These are phyloP conservation scores for Myotis daubentonii DNA, from an alignment of 2,797 vertebrate species.

Conservation along the genomic window DNA sequence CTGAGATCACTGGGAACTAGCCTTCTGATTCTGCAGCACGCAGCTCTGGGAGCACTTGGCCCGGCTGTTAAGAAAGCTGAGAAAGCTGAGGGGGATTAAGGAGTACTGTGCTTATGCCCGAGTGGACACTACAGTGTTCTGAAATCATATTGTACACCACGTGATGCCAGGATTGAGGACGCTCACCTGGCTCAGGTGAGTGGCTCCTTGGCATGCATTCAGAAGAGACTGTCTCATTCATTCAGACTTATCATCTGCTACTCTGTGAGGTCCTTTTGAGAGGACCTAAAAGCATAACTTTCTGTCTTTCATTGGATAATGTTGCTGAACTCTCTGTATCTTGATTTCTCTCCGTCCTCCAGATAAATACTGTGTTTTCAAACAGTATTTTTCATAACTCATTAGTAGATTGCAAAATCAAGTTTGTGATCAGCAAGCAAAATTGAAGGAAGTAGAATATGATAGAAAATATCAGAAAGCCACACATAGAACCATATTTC, in stretches of 20 bases:
- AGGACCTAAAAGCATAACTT: background rate
- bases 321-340: background rate
- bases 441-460: background rate
- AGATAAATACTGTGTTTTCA: background rate
- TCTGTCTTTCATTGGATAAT: background rate
- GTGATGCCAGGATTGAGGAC: background rate
- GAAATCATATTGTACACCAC: too few relatives aligned
- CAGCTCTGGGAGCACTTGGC: background rate
- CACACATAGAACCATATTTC: background rate
- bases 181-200: background rate
- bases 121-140: background rate
- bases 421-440: background rate
- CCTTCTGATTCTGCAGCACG: background rate
- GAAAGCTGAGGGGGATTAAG: background rate
- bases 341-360: background rate
- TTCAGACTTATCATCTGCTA: background rate
- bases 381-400: background rate
- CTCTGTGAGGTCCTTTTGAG: background rate
- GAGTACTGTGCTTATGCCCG: background rate
- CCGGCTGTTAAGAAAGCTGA: background rate
- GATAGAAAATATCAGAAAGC: background rate
- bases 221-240: background rate
- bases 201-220: background rate
- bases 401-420: background rate
- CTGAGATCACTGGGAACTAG: too few relatives aligned